These are phyloP conservation scores for Osedax frankpressi DNA, from an alignment of 2,888 invertebrate genomes.

Conservation along the genomic window DNA sequence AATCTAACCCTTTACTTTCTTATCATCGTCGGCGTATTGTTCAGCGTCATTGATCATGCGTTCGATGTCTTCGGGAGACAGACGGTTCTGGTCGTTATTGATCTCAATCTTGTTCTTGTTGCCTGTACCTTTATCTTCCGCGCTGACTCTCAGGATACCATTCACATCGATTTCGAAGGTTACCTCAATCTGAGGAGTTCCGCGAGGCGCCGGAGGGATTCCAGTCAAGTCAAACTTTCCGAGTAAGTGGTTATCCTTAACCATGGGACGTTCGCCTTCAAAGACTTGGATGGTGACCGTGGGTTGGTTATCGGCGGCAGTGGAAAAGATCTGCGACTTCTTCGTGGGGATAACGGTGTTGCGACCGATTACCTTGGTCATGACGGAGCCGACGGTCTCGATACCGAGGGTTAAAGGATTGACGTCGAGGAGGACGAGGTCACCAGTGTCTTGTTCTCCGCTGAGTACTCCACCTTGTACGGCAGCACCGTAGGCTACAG, in stretches of 20 bases:
- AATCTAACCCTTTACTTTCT: conserved; percentile 54
- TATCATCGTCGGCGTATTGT: conserved; percentile 96
- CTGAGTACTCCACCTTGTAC: conserved; percentile 95
- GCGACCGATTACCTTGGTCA: conserved; percentile 93
- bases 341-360: conserved; percentile 99
- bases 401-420: conserved; percentile 98
- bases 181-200: conserved; percentile 48
- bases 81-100: conserved; percentile 89
- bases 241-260: conserved; percentile 93
- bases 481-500: conserved; percentile 94
- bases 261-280: conserved; percentile 98
- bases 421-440: conserved; percentile 88
- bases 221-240: conserved; percentile 96
- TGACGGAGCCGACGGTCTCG: conserved; percentile 97
- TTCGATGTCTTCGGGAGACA: conserved; percentile 95
- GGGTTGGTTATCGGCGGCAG: conserved; percentile 95
- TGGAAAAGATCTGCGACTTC: conserved; percentile 97
- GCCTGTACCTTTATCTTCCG: conserved; percentile 97
- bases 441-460: conserved; percentile 87
- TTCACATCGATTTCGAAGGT: conserved; percentile 52
- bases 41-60: conserved; percentile 98
- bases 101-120: conserved; percentile 97
- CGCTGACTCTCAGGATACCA: conserved; percentile 56
- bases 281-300: conserved; percentile 91
- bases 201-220: conserved; percentile 64